A percentile compares a stretch with the other conserved stretches of the same genome.
Evolutionary conservation across 2,113 vertebrate species (phyloP).

Genomic region (Triplophysa rosa): DNA sequence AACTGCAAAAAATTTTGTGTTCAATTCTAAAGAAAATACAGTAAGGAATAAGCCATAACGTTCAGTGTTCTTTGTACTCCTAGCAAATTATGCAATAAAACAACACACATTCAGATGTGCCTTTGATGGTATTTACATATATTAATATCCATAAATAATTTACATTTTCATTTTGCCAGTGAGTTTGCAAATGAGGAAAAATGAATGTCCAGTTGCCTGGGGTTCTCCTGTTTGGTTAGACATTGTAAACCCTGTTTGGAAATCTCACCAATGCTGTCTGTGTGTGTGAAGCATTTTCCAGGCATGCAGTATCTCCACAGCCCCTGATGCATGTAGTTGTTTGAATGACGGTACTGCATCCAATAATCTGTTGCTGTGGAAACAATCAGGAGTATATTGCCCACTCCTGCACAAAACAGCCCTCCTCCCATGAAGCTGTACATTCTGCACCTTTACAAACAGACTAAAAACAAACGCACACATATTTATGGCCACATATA

Average conservation of each 20-base stretch:
- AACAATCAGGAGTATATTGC: slow-evolving; percentile 78
- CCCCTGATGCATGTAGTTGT: slow-evolving; percentile 74
- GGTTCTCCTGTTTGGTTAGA: too few species aligned
- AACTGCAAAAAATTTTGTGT: background rate
- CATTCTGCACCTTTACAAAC: slow-evolving; percentile 69
- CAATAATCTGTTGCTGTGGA: slow-evolving; percentile 81
- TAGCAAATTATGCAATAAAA: background rate
- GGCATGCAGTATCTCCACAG: slow-evolving; percentile 73
- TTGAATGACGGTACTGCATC: slow-evolving; percentile 74
- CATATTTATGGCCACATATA: slow-evolving; percentile 39
- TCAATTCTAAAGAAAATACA: background rate
- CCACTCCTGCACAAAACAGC: slow-evolving; percentile 75
- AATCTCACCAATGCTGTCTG: slow-evolving; percentile 66
- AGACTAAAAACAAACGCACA: slow-evolving; percentile 46
- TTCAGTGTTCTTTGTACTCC: background rate
- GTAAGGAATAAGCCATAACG: background rate
- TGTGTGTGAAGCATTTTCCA: slow-evolving; percentile 71
- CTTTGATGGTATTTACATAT: background rate
- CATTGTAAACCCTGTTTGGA: background rate
- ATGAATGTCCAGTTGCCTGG: background rate
- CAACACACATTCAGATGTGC: background rate
- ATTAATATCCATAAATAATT: background rate
- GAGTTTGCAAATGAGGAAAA: background rate
- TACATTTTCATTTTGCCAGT: background rate
- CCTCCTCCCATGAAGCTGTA: slow-evolving; percentile 78